These are phyloP conservation scores for Nothocercus julius DNA, from an alignment of 2,113 vertebrate genomes.

Conservation along the genomic window DNA sequence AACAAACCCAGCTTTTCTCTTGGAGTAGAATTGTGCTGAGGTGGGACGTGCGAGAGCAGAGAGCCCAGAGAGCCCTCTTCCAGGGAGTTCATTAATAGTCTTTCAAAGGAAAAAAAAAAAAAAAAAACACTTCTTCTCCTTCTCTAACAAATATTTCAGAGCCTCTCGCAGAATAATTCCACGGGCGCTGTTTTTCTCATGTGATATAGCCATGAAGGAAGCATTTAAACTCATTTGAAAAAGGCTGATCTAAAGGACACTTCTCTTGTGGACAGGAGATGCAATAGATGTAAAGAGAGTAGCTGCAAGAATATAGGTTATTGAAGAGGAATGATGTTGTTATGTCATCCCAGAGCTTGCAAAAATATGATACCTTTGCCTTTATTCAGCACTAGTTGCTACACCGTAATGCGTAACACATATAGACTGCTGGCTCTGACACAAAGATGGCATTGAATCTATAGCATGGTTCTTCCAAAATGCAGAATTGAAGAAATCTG, in stretches of 20 bases:
- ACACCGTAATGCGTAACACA: background rate
- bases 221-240: background rate
- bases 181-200: background rate
- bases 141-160: background rate
- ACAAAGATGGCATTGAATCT: background rate
- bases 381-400: background rate
- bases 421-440: background rate
- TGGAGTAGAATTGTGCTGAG: background rate
- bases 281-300: background rate
- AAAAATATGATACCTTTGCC: background rate
- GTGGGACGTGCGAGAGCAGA: background rate
- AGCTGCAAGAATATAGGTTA: background rate
- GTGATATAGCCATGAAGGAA: background rate
- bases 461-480: constrained; percentile 12
- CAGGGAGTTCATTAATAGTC: background rate
- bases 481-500: background rate
- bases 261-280: background rate
- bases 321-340: background rate
- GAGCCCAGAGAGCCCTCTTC: background rate
- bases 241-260: background rate
- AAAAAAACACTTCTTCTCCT: background rate
- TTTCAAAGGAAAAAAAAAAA: background rate
- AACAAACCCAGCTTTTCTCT: background rate
- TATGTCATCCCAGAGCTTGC: background rate
- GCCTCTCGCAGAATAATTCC: background rate